Base-by-base conservation (phyloP, 1,140 invertebrate genomes). In the Caerostris darwini region DNA sequence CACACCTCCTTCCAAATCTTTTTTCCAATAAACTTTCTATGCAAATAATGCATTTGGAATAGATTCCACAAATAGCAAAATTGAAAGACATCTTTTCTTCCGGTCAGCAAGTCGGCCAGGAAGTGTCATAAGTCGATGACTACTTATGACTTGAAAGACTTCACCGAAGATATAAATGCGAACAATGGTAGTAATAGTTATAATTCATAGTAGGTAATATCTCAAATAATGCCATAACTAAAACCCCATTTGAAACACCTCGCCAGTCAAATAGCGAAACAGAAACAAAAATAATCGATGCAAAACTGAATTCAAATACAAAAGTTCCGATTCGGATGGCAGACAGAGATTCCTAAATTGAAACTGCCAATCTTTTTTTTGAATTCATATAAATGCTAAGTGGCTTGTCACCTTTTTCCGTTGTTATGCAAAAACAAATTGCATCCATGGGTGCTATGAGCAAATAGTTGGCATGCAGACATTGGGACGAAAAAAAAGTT, bases 361-460 rank as follows among this genome's bases (percentile, higher is more conserved):
- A 77, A 77, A 77, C 34, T 34, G 19, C 71, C 8, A 12, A 14
- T 50, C 7, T 53, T 50, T 12, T n/a, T 14, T 77, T 12, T 12
- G 34, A 5, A 34, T 50, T 71, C 10, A 34, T 12, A 53, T 12
- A 77, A 77, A 77, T 14, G 8, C 71, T 12, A 77, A 50, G 10
- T 50, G 71, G 19, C 71, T 50, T 12, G 71, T 50, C 71, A 53
- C 34, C 10, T 5, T 19, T 34, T 34, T 12, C 10, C 71, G 71
- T 77, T 77, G 71, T 77, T 14, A 77, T 77, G 71, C 53, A 53
- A 77, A 77, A 77, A 34, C 34, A 34, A 34, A 77, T 77, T 77
- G 50, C 71, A 12, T 12, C 71, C 34, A 12, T 50, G 12, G 34
- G 19, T 77, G 71, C 34, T 50, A 77, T 77, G 71, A 77, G 19